These are phyloP conservation scores for Poeciliopsis turneri DNA, from an alignment of 2,797 vertebrate species.

Conservation along the genomic window DNA sequence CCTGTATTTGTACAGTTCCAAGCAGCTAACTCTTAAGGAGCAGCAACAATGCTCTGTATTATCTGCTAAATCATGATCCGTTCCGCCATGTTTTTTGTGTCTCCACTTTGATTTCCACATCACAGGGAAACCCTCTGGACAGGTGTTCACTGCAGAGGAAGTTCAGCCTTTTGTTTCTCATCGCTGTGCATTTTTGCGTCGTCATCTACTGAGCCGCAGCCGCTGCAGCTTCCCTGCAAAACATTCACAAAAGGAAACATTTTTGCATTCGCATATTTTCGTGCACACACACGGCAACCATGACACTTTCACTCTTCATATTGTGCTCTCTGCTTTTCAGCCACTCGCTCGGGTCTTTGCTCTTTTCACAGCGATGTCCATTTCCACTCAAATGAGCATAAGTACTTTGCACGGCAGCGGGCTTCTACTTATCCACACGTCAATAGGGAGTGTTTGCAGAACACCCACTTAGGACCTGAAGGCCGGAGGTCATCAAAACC, in stretches of 20 bases:
- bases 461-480: conserved; percentile 73
- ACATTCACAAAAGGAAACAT: conserved; percentile 13
- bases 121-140: not conserved
- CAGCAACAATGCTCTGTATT: not conserved
- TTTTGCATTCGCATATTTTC: conserved; percentile 12
- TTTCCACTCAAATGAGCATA: conserved; percentile 72
- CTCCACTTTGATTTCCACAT: not conserved
- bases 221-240: conserved; percentile 14
- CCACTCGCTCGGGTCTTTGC: conserved; percentile 41
- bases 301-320: conserved; percentile 35
- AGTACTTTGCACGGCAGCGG: conserved; percentile 52
- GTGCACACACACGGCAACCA: conserved; percentile 36
- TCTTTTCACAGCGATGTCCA: conserved; percentile 66
- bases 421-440: conserved; percentile 70
- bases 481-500: conserved; percentile 80
- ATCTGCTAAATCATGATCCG: not conserved
- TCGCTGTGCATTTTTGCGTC: not conserved
- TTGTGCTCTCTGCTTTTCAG: conserved; percentile 54
- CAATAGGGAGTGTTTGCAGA: conserved; percentile 76
- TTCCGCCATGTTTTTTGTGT: not conserved
- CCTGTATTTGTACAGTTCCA: not conserved
- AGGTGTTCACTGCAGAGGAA: not conserved
- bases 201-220: not conserved
- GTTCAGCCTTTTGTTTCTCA: conserved; percentile 2
- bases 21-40: not conserved